Evolutionary conservation across 1,140 invertebrate genomes (phyloP), one percentile per base, ranked within the genome.

Genomic region (Centruroides sculpturatus): DNA sequence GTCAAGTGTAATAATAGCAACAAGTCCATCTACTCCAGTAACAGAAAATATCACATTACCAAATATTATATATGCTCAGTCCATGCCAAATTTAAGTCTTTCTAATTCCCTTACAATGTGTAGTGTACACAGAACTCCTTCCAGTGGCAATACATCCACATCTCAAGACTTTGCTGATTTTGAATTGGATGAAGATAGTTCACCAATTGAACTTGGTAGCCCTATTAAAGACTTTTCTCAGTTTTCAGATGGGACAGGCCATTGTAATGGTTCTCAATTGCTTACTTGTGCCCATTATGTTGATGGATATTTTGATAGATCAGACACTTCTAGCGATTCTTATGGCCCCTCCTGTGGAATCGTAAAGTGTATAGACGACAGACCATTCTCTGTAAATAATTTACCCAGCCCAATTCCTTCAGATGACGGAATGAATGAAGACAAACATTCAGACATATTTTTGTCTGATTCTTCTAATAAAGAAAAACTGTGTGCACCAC

Each of bases 111-210:
- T 58, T 34, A 35, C 53, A 3, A 35, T 49, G 9, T 4, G 56
- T 8, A 46, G 53, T n/a, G 50, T 63, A 7, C 47, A 36, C 36
- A 35, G 60, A 55, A 54, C 49, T 10, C 63, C 66, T 12, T 63
- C 63, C 5, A 64, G 63, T 50, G 65, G 65, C 10, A 64, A 68
- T 23, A 67, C 65, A 41, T 68, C 67, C 11, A 68, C 67, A 35
- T 68, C 66, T 47, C 63, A 66, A 54, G 67, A 66, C 52, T 63
- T 68, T 60, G 61, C 65, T 41, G 67, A 68, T 59, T 65, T 68
- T 47, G 67, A 68, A 50, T 59, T 68, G 3, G 67, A 68, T 7
- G 61, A 62, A 13, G 61, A 62, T 13, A 62, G 61, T 49, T 59
- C 60, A 10, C 57, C 64, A 7, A 13, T 65, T 6, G 56, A 57